phyloP scores from a whole-genome alignment of 2,888 invertebrate species.

The Eurytoma adleriae region DNA sequence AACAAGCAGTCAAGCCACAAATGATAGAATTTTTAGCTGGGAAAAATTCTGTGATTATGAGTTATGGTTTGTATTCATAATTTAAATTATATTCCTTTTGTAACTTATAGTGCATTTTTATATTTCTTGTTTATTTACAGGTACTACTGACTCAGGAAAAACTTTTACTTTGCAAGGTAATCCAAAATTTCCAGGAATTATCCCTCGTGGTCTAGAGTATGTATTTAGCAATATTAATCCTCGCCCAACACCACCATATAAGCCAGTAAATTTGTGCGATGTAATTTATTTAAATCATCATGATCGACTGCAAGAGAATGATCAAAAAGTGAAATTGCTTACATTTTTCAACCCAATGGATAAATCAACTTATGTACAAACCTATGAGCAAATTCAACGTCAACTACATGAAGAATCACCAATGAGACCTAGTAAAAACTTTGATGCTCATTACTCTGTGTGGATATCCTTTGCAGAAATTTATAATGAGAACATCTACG shows the following conservation, averaged over 20 bases:
- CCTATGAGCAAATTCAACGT: conserved; percentile 71
- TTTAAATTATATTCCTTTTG: conserved; percentile 20
- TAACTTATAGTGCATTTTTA: conserved; percentile 14
- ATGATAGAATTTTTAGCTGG: conserved; percentile 75
- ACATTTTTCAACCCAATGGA: conserved; percentile 65
- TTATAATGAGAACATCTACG: conserved; percentile 93
- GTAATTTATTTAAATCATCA: conserved; percentile 63
- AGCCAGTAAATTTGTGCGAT: conserved; percentile 68
- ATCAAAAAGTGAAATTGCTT: conserved; percentile 68
- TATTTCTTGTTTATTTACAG: conserved; percentile 58
- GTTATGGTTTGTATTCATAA: conserved; percentile 80
- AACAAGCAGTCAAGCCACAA: conserved; percentile 68
- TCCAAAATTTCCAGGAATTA: conserved; percentile 82
- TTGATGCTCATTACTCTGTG: conserved; percentile 74
- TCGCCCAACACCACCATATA: conserved; percentile 64
- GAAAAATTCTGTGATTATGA: conserved; percentile 87
- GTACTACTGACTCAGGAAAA: conserved; percentile 94
- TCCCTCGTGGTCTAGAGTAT: conserved; percentile 82
- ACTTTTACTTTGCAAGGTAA: conserved; percentile 89
- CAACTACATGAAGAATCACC: conserved; percentile 68
- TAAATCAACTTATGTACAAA: conserved; percentile 66
- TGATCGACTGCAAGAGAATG: conserved; percentile 66
- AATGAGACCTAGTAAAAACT: conserved; percentile 60
- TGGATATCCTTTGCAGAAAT: conserved; percentile 96
- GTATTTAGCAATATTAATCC: conserved; percentile 75